These are phyloP conservation scores for Solenopsis fugax DNA, from an alignment of 1,140 invertebrate species.

Conservation along the genomic window DNA sequence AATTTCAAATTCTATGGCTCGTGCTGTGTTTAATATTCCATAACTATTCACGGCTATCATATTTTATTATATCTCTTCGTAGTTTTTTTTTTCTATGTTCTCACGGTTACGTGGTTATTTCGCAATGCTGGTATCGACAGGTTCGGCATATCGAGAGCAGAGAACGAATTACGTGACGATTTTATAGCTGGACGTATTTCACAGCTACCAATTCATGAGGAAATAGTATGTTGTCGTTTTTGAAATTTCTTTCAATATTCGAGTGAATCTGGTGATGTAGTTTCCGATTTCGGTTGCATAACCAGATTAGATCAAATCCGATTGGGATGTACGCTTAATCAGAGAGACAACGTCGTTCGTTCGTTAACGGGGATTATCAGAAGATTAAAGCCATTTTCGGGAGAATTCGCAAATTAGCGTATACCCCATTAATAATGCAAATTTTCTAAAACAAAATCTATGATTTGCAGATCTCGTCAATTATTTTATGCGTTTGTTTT, in stretches of 20 bases:
- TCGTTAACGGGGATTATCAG: slow-evolving; percentile 30
- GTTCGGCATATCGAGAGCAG: slow-evolving; percentile 55
- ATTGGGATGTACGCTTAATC: neutral
- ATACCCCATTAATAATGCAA: neutral
- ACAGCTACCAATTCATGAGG: slow-evolving; percentile 2
- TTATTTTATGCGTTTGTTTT: neutral
- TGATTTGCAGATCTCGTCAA: neutral
- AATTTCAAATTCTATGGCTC: neutral
- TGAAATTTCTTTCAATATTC: slow-evolving; percentile 39
- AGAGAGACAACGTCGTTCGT: neutral
- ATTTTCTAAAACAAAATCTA: neutral
- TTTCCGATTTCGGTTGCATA: slow-evolving; percentile 1
- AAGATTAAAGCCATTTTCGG: neutral
- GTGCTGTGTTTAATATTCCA: slow-evolving; percentile 18
- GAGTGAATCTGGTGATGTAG: neutral
- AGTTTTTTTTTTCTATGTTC: slow-evolving; percentile 45
- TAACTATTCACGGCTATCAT: slow-evolving; percentile 22
- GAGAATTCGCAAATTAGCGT: neutral
- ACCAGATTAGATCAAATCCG: slow-evolving; percentile 16
- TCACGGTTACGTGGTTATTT: slow-evolving; percentile 39
- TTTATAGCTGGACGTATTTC: slow-evolving; percentile 45
- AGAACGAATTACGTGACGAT: slow-evolving; percentile 65
- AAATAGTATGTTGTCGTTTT: slow-evolving; percentile 50
- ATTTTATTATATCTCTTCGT: neutral
- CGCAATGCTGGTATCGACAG: slow-evolving; percentile 70